These are phyloP conservation scores for Rousettus leschenaultii DNA, from an alignment of 2,113 vertebrate genomes.

Conservation along the genomic window DNA sequence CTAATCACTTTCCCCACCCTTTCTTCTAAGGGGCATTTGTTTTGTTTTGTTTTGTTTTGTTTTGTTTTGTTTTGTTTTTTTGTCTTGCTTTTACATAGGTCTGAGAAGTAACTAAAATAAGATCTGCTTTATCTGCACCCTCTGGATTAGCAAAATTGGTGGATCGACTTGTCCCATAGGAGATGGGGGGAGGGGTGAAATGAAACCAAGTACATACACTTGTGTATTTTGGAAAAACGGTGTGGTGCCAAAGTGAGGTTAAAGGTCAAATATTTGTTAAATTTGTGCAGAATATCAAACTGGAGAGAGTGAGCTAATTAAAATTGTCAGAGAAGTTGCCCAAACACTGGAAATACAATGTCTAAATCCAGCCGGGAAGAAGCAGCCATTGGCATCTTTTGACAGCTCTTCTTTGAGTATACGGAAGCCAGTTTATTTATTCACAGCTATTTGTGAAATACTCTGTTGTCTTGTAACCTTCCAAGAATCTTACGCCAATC, in stretches of 20 bases:
- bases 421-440: background rate
- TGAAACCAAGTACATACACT: background rate
- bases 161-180: background rate
- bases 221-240: background rate
- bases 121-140: background rate
- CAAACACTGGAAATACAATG: conserved; percentile 7
- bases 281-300: conserved; percentile 21
- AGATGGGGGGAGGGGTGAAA: background rate
- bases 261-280: conserved; percentile 32
- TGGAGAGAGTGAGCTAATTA: conserved; percentile 48
- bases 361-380: background rate
- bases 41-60: background rate
- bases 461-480: background rate
- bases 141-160: background rate
- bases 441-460: background rate
- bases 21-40: background rate
- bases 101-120: background rate
- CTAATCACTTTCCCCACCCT: background rate
- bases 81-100: background rate
- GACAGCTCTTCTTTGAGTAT: background rate
- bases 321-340: background rate
- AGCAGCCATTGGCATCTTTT: background rate
- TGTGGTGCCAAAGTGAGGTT: background rate
- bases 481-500: background rate
- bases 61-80: background rate